Evolutionary conservation across 2,113 vertebrate species (phyloP).

Genomic region (Cariama cristata): DNA sequence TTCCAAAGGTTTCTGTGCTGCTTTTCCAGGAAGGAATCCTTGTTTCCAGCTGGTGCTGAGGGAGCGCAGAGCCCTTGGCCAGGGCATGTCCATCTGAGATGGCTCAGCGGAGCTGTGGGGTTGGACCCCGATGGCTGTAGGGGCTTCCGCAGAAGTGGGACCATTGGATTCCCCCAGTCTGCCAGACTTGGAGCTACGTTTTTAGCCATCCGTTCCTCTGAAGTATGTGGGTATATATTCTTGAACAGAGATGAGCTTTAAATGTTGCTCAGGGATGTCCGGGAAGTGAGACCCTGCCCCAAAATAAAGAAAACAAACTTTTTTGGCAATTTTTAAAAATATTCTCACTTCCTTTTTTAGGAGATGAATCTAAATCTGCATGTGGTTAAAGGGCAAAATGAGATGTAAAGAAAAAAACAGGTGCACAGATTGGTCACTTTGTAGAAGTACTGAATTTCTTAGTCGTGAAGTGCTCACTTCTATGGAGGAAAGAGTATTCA

Average conservation of each 20-base stretch:
- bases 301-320: background rate
- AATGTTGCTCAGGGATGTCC: background rate
- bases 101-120: background rate
- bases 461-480: background rate
- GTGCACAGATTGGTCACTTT: background rate
- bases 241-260: background rate
- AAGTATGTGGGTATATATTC: background rate
- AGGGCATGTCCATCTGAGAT: background rate
- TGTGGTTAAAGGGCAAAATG: background rate
- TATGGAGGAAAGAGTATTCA: background rate
- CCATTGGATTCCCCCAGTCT: background rate
- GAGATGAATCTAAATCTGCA: background rate
- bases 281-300: background rate
- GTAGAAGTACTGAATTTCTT: background rate
- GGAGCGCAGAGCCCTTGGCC: background rate
- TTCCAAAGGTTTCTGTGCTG: background rate
- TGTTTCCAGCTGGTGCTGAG: background rate
- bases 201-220: background rate
- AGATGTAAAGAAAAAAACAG: background rate
- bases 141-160: background rate
- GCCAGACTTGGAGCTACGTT: background rate
- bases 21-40: background rate
- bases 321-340: background rate
- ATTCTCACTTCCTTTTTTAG: background rate
- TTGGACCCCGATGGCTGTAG: background rate